Base-by-base conservation (phyloP, 2,113 vertebrate genomes). In the Channa argus region DNA sequence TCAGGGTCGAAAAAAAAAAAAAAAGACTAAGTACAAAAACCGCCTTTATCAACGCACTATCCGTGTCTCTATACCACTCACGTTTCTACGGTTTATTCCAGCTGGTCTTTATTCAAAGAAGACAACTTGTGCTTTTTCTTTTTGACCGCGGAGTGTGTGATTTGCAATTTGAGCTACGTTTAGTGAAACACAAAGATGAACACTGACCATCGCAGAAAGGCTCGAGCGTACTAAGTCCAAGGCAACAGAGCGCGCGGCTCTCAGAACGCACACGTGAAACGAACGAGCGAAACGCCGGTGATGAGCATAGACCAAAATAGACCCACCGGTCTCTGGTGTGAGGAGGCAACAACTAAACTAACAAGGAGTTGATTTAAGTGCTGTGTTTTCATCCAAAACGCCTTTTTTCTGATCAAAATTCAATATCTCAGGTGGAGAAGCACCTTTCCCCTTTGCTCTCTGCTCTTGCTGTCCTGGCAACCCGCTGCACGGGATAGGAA, bases 181-280 rank as follows among this genome's bases (percentile, higher is more conserved):
- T 69, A 13, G 6, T 51, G 2, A 63, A 75, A 53, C 15, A 36
- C 6, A 39, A 2, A 36, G n/a, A 14, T 7, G 63, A 15, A 60
- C 46, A 55, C 8, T 0, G 4, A 33, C 7, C 12, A 37, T 38
- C 7, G 10, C 41, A 4, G 44, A 56, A 49, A 6, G 59, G 56
- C 61, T 52, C 37, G 33, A 51, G 8, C 12, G 51, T n/a, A 2
- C 45, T 0, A 1, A 0, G 14, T 69, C 49, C 52, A 7, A 14
- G 36, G 41, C 64, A 36, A 74, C 69, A 0, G 54, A 44, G 66
- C 56, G 73, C 47, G 65, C 46, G 72, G 71, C 72, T 82, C 74
- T 68, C 79, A 64, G 51, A 11, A 44, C 70, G 53, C 75, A 12
- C 53, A 64, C 46, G 67, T 63, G 68, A 72, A 58, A 46, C n/a